A percentile compares a stretch with the other conserved stretches of the same genome.
These are phyloP conservation scores for Ammodytes marinus DNA, from an alignment of 2,113 vertebrate genomes.

Conservation along the genomic window DNA sequence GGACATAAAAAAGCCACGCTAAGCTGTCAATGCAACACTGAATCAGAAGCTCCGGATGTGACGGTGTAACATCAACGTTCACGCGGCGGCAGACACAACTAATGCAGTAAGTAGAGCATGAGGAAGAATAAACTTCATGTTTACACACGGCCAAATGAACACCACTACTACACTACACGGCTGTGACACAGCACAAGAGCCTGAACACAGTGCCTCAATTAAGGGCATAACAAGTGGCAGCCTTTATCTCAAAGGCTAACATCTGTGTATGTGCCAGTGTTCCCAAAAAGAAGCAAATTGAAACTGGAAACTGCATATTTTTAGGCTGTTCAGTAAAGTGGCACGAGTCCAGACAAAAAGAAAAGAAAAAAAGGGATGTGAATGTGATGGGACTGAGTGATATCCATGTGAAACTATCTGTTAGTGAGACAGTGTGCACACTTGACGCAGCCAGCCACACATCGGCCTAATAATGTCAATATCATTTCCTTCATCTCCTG, in stretches of 20 bases:
- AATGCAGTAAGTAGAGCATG: constrained; percentile 37
- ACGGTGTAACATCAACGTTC: neutral
- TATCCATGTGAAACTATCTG: constrained; percentile 32
- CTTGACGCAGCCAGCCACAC: constrained; percentile 57
- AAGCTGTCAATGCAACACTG: constrained; percentile 7
- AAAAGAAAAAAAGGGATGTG: neutral
- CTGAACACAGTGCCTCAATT: constrained; percentile 19
- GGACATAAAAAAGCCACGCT: constrained; percentile 13
- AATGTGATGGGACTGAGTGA: constrained; percentile 5
- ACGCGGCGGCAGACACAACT: neutral
- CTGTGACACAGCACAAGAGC: constrained; percentile 16
- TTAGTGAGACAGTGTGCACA: constrained; percentile 29
- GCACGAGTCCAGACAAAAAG: constrained; percentile 21
- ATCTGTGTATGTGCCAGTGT: constrained; percentile 43
- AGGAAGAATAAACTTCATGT: constrained; percentile 16
- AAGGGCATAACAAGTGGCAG: constrained; percentile 41
- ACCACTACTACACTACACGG: neutral
- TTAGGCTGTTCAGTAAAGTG: constrained; percentile 63
- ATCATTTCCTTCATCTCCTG: constrained; percentile 49
- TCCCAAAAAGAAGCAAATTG: constrained; percentile 70
- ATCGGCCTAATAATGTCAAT: constrained; percentile 65
- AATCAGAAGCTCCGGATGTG: constrained; percentile 1
- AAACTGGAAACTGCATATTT: constrained; percentile 71
- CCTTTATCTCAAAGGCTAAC: constrained; percentile 63
- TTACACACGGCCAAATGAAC: constrained; percentile 8